Base-by-base conservation (phyloP, 2,113 vertebrate species). In the Odontophorus gujanensis region DNA sequence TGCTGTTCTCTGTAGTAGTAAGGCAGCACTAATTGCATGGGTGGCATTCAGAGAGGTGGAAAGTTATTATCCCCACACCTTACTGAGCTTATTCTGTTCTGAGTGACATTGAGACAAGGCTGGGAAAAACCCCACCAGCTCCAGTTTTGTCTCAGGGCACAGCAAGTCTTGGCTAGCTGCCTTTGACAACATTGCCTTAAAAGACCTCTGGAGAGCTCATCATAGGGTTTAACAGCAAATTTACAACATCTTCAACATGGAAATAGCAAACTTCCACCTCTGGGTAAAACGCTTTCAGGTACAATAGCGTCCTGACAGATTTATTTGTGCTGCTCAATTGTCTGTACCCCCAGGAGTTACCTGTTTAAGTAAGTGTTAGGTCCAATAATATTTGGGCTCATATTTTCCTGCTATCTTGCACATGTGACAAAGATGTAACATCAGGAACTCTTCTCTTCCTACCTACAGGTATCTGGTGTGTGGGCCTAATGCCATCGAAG, bases 401-500 rank as follows among this genome's bases (percentile, higher is more conserved):
- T 7, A 8, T 13, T 86, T 79, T 50, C 38, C 63, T 34, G 30
- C 85, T 45, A 40, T 28, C 16, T 86, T 79, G 38, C 9, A 18
- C 25, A 25, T 0, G 0, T 58, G 38, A 47, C 43, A 74, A 68
- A 82, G 13, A 26, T 45, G 5, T 43, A 82, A 51, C 16, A n/a
- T 51, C 67, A 11, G 26, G 7, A 82, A 45, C 40, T 28, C 32
- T 53, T 68, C 28, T 43, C 25, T 38, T 28, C 89, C 42, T 96
- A 68, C 45, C 50, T 75, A 10, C 90, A 98, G 98, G 90, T 97
- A 97, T 71, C 67, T 97, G 36, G 93, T 98, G 32, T 98, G 97
- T 58, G 97, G 97, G 14, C 96, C 97, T 47, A 98, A 98, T 72
- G 75, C 95, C 72, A 98, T 97, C 3, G 94, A 97, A 85, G 95